Evolutionary conservation across 2,797 vertebrate species (phyloP).

Genomic region (Acrossocheilus fasciatus): DNA sequence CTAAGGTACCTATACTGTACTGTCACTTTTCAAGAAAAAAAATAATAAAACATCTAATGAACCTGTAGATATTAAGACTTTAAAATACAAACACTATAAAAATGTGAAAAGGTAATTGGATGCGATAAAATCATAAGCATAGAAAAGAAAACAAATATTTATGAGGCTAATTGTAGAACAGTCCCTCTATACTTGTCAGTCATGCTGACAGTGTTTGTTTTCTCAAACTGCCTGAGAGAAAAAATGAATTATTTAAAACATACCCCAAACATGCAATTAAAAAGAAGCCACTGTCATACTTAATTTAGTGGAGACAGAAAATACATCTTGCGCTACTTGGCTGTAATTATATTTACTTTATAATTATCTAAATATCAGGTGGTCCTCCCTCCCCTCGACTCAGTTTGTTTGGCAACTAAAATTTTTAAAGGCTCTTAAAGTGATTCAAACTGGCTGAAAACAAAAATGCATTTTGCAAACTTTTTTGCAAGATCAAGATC

Average conservation of each 20-base stretch:
- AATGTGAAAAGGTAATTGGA: background rate
- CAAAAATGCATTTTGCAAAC: background rate
- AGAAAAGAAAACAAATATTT: background rate
- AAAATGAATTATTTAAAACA: background rate
- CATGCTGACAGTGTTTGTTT: constrained; percentile 9
- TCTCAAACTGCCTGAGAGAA: background rate
- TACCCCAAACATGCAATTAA: constrained; percentile 40
- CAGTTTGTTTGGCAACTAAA: background rate
- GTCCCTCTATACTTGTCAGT: constrained; percentile 2
- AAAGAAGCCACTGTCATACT: constrained; percentile 11
- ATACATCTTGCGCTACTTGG: constrained; percentile 30
- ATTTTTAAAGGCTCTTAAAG: background rate
- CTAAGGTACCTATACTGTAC: background rate
- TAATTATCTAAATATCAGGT: constrained; percentile 39
- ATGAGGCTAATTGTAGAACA: background rate
- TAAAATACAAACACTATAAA: background rate
- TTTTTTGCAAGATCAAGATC: background rate
- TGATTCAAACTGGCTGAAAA: background rate
- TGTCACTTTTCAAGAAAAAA: background rate
- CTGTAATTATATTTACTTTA: constrained; percentile 23
- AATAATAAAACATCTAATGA: too few relatives aligned
- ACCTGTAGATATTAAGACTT: too few relatives aligned
- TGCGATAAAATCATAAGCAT: background rate
- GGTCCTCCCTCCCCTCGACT: background rate
- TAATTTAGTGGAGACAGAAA: constrained; percentile 22